Evolutionary conservation across 2,888 invertebrate genomes (phyloP).

Genomic region (Muscina levida): DNA sequence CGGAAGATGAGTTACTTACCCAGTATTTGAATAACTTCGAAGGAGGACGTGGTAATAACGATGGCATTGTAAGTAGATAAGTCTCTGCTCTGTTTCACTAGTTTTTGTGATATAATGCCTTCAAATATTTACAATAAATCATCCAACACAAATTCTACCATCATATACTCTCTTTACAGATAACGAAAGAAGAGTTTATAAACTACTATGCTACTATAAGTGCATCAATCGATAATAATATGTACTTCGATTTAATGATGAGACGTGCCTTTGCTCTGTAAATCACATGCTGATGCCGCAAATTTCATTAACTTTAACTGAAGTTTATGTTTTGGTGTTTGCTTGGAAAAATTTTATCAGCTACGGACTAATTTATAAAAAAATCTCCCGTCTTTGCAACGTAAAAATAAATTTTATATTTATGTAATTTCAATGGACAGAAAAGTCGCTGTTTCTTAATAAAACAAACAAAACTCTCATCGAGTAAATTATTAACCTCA

Average conservation of each 20-base stretch:
- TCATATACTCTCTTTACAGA: constrained; percentile 26
- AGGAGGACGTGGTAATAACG: constrained; percentile 82
- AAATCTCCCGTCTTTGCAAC: too few relatives aligned
- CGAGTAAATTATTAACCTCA: too few relatives aligned
- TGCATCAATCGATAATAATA: constrained; percentile 96
- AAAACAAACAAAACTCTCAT: too few relatives aligned
- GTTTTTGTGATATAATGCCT: not conserved
- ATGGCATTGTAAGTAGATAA: constrained; percentile 84
- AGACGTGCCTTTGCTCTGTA: constrained; percentile 93
- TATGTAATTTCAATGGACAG: too few relatives aligned
- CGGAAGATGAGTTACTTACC: constrained; percentile 88
- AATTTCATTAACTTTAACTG: too few relatives aligned
- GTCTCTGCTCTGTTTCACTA: not conserved
- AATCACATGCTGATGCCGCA: not conserved
- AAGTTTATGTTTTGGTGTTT: too few relatives aligned
- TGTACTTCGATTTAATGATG: constrained; percentile 97
- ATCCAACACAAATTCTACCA: too few relatives aligned
- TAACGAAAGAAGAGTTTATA: constrained; percentile 92
- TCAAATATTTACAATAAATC: too few relatives aligned
- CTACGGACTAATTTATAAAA: too few relatives aligned
- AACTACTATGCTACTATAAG: constrained; percentile 97
- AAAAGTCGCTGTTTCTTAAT: too few relatives aligned
- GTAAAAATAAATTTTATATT: too few relatives aligned
- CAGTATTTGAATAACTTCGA: constrained; percentile 93
- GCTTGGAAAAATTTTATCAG: too few relatives aligned